Evolutionary conservation across 2,113 vertebrate genomes (phyloP).

Genomic region (Micronisus gabar): DNA sequence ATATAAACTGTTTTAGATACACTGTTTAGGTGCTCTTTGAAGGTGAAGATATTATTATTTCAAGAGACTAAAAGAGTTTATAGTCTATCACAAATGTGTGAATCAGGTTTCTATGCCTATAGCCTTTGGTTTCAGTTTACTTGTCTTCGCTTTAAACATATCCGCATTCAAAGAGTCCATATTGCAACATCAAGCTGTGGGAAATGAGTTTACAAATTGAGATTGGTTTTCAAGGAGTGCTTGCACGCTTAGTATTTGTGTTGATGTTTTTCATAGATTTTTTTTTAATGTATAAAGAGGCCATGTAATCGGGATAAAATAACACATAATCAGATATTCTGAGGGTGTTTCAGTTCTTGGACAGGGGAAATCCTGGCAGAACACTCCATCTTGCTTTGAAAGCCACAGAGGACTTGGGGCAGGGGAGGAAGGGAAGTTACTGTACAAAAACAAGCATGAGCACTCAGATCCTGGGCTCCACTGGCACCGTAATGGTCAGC

Average conservation of each 20-base stretch:
- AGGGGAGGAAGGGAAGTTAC: neutral
- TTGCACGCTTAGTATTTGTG: neutral
- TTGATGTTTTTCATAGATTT: neutral
- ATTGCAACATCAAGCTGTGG: neutral
- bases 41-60: conserved; percentile 27
- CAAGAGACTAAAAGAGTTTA: neutral
- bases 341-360: neutral
- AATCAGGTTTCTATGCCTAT: neutral
- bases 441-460: neutral
- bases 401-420: neutral
- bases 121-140: neutral
- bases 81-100: neutral
- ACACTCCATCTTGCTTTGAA: neutral
- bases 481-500: rapidly evolving
- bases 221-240: neutral
- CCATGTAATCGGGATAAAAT: neutral
- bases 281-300: neutral
- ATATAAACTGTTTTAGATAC: conserved; percentile 14
- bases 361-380: neutral
- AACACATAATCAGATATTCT: neutral
- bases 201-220: neutral
- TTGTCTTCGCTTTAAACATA: neutral
- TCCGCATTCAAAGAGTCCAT: neutral
- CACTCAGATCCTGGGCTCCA: neutral
- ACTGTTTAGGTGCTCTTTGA: neutral